These are phyloP conservation scores for Menura novaehollandiae DNA, from an alignment of 2,113 vertebrate genomes.

Conservation along the genomic window DNA sequence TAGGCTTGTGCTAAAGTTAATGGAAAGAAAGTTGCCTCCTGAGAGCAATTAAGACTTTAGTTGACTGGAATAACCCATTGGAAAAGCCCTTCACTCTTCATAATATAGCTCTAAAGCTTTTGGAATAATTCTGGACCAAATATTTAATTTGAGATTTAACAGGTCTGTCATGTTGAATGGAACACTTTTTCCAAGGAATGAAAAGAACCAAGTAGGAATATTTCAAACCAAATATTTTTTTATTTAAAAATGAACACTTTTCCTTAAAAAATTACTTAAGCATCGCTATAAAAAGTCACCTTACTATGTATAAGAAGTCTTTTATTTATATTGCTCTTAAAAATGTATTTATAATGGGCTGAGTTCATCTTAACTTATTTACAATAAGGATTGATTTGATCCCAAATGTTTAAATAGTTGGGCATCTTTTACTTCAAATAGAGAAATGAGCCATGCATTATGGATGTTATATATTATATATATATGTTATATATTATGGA, in stretches of 20 bases:
- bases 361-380: background rate
- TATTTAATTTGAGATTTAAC: constrained; percentile 9
- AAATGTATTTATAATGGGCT: background rate
- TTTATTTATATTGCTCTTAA: background rate
- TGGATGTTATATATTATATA: too few species aligned
- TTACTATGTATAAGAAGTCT: background rate
- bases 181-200: background rate
- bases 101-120: background rate
- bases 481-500: too few species aligned
- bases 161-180: background rate
- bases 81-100: constrained; percentile 11
- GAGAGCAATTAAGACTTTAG: constrained; percentile 27
- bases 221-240: background rate
- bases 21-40: constrained; percentile 15
- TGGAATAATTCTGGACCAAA: constrained; percentile 9
- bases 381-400: background rate
- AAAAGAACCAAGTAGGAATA: background rate
- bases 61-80: background rate
- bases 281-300: background rate
- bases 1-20: constrained; percentile 14
- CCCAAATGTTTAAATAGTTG: background rate
- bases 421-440: background rate
- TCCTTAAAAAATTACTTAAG: background rate
- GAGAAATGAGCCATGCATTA: background rate
- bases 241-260: background rate